Percentiles rank a stretch among this genome's conserved stretches.
phyloP scores from a whole-genome alignment of 2,888 invertebrate genomes.

The Prosopocoilus inquinatus region DNA sequence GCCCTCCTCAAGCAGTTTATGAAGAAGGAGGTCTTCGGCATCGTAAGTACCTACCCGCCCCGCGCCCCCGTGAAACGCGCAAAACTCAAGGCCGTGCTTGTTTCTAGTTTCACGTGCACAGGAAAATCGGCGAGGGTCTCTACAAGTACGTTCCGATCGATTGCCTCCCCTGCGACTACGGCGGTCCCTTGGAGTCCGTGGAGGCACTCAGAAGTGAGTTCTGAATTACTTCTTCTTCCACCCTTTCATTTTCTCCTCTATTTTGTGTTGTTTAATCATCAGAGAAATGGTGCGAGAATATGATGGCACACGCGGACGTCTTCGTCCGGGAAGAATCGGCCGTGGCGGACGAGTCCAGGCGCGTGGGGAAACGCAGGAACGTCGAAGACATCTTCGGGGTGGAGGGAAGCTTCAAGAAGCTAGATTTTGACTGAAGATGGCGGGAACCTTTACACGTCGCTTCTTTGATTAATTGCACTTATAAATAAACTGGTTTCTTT shows the following conservation, averaged over 20 bases:
- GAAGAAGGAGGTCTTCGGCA: slow-evolving; percentile 59
- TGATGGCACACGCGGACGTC: slow-evolving; percentile 40
- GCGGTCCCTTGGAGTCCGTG: slow-evolving; percentile 53
- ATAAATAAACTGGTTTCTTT: too few species aligned
- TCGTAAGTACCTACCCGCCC: slow-evolving; percentile 23
- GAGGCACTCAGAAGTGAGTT: background rate
- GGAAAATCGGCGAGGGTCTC: slow-evolving; percentile 1
- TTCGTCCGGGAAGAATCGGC: slow-evolving; percentile 53
- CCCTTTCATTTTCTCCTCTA: too few species aligned
- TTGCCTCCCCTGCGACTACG: slow-evolving; percentile 61
- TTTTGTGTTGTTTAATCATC: background rate
- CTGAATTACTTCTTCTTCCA: too few species aligned
- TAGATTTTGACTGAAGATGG: slow-evolving; percentile 22
- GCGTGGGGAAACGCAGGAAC: slow-evolving; percentile 23
- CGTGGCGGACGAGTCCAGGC: slow-evolving; percentile 45
- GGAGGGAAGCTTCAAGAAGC: slow-evolving; percentile 27
- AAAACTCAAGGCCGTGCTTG: background rate
- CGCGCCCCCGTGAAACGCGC: background rate
- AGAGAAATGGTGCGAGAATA: slow-evolving; percentile 28
- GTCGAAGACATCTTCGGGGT: slow-evolving; percentile 19
- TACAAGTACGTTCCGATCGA: slow-evolving; percentile 52
- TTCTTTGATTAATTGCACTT: too few species aligned
- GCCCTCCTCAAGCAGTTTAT: slow-evolving; percentile 70
- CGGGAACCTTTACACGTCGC: too few species aligned
- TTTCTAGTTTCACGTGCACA: slow-evolving; percentile 2